phyloP scores from a whole-genome alignment of 2,797 vertebrate species.

The Botia almorhae region DNA sequence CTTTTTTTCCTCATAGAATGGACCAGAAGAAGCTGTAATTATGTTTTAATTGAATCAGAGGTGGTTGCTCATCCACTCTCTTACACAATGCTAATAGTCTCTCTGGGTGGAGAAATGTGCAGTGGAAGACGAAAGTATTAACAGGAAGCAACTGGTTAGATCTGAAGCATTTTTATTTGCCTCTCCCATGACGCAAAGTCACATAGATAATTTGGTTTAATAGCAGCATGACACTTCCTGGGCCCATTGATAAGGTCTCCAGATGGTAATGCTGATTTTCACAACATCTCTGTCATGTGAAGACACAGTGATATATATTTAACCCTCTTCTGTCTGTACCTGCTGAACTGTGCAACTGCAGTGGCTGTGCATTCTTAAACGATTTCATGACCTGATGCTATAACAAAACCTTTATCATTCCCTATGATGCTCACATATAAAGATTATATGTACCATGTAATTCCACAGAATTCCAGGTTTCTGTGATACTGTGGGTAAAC shows the following conservation, averaged over 20 bases:
- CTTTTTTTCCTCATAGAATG: background rate
- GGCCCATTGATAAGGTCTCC: slow-evolving; percentile 76
- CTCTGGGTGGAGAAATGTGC: slow-evolving; percentile 17
- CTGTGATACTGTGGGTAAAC: background rate
- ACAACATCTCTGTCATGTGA: slow-evolving; percentile 84
- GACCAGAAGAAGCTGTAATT: slow-evolving; percentile 69
- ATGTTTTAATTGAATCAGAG: slow-evolving; percentile 50
- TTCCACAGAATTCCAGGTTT: background rate
- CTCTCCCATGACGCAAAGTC: slow-evolving; percentile 71
- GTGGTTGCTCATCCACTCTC: slow-evolving; percentile 38
- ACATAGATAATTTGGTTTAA: slow-evolving; percentile 77
- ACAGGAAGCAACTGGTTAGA: background rate
- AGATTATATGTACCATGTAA: background rate
- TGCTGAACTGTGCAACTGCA: background rate
- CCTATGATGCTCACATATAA: background rate
- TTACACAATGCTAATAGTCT: slow-evolving; percentile 41
- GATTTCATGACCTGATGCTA: background rate
- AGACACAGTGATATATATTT: slow-evolving; percentile 50
- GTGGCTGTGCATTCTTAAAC: background rate
- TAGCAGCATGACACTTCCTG: slow-evolving; percentile 79
- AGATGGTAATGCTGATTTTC: slow-evolving; percentile 82
- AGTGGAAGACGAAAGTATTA: background rate
- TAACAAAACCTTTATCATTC: background rate
- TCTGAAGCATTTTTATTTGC: slow-evolving; percentile 29
- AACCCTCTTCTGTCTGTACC: slow-evolving; percentile 30